phyloP scores from a whole-genome alignment of 2,797 vertebrate species.

The Melanogrammus aeglefinus region DNA sequence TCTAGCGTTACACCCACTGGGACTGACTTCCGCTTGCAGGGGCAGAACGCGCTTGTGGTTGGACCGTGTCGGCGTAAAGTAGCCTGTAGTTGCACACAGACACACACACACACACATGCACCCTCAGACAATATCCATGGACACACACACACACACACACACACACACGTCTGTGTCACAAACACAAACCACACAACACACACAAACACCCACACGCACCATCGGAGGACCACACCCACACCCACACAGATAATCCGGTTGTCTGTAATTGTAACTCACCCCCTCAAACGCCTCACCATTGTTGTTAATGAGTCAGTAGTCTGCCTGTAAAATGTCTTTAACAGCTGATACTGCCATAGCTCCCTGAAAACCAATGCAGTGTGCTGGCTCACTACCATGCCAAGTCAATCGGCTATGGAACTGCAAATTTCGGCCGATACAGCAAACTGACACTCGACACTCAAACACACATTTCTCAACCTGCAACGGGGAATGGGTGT shows the following conservation, averaged over 20 bases:
- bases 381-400: background rate
- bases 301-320: background rate
- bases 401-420: background rate
- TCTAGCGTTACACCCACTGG: background rate
- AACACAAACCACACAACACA: background rate
- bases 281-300: background rate
- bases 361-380: background rate
- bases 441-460: background rate
- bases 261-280: background rate
- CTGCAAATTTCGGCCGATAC: background rate
- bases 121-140: too few species aligned
- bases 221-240: slow-evolving; percentile 33
- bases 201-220: slow-evolving; percentile 2
- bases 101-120: background rate
- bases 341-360: background rate
- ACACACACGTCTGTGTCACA: background rate
- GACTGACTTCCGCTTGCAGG: background rate
- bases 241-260: slow-evolving; percentile 2
- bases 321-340: background rate
- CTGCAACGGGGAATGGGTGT: background rate
- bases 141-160: background rate
- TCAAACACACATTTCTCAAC: background rate
- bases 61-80: background rate
- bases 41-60: background rate
- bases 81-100: background rate